Conservation (phyloP, 2,113 vertebrate species). For the Ibidorhyncha struthersii region DNA sequence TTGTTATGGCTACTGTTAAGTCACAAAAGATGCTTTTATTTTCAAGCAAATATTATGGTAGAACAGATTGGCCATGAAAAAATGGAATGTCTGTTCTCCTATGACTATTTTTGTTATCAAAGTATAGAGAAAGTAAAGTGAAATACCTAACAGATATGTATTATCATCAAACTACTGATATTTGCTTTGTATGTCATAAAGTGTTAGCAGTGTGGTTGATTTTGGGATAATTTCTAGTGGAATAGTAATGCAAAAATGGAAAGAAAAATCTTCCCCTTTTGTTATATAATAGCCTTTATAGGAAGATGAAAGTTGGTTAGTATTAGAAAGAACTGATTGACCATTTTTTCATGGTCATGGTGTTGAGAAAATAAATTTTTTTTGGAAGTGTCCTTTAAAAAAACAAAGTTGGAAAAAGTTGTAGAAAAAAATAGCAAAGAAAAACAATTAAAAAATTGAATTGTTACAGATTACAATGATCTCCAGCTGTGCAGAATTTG, state of each 20-base stretch:
- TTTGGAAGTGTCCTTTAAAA: not conserved
- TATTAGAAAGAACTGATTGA: not conserved
- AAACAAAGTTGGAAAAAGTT: not conserved
- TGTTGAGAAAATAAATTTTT: not conserved
- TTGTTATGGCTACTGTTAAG: not conserved
- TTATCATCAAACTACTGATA: too few relatives aligned
- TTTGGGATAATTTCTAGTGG: not conserved
- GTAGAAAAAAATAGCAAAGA: not conserved
- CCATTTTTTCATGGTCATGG: not conserved
- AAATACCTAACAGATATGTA: not conserved
- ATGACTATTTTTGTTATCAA: not conserved
- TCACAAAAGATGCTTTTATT: not conserved
- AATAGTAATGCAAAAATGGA: not conserved
- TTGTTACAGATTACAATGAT: conserved; percentile 84
- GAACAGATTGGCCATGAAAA: not conserved
- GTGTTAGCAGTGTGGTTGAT: not conserved
- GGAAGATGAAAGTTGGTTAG: not conserved
- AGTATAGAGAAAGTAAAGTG: not conserved
- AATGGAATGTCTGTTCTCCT: not conserved
- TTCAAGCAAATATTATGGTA: not conserved
- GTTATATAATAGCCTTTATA: not conserved
- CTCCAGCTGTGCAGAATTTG: conserved; percentile 88
- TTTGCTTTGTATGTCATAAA: not conserved
- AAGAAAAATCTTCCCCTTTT: not conserved
- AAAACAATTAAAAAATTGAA: not conserved